Percentiles rank a stretch among this genome's conserved stretches.
Evolutionary conservation across 2,888 invertebrate species (phyloP).

Genomic region (Macroteleia sp.): DNA sequence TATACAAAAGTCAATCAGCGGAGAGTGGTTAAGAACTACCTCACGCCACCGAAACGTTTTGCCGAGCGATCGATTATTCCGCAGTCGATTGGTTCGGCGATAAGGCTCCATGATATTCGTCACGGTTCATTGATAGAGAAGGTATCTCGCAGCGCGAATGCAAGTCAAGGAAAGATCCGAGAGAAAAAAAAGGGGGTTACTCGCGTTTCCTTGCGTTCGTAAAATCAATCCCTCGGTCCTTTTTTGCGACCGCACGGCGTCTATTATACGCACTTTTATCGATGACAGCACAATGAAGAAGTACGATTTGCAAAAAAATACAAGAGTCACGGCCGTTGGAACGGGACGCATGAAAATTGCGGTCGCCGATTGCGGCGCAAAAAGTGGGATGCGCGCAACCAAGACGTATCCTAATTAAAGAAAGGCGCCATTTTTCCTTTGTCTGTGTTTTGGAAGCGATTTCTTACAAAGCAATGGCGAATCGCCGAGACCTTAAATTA

Average conservation of each 20-base stretch:
- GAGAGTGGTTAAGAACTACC: conserved; percentile 45
- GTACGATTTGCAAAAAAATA: conserved; percentile 40
- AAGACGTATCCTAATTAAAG: conserved; percentile 13
- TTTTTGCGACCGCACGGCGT: conserved; percentile 33
- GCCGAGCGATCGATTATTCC: conserved; percentile 58
- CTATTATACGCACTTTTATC: conserved; percentile 61
- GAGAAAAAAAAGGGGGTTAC: conserved; percentile 42
- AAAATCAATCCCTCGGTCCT: conserved; percentile 38
- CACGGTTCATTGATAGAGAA: conserved; percentile 64
- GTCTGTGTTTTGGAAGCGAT: conserved; percentile 15
- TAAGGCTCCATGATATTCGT: conserved; percentile 61
- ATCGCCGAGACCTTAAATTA: conserved; percentile 1
- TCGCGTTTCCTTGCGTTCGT: conserved; percentile 52
- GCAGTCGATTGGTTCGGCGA: conserved; percentile 47
- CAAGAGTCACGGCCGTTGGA: conserved; percentile 34
- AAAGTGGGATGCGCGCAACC: conserved; percentile 13
- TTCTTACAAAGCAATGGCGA: not conserved
- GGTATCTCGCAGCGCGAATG: conserved; percentile 56
- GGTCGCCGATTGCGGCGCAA: not conserved
- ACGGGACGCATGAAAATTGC: conserved; percentile 11
- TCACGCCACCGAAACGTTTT: conserved; percentile 50
- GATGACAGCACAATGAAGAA: conserved; percentile 61
- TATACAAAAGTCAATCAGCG: conserved; percentile 59
- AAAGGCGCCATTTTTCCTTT: conserved; percentile 18
- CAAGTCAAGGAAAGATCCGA: conserved; percentile 65